Conservation (phyloP, 2,888 invertebrate species). For the Eristalis arbustorum region DNA sequence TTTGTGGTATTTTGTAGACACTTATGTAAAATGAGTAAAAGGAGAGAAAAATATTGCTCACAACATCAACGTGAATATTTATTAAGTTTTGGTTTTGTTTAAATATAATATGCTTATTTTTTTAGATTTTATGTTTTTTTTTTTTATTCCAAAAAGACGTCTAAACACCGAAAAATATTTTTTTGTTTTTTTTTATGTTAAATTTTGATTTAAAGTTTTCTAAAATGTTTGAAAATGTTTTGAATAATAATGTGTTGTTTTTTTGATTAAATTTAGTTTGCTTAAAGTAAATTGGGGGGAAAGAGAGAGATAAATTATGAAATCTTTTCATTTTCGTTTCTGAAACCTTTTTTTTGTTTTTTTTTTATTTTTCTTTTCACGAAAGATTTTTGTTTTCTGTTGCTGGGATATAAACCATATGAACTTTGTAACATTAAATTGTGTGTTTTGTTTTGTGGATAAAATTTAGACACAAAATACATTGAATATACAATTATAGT, state of each 20-base stretch:
- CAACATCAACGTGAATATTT: constrained; percentile 80
- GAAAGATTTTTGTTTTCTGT: constrained; percentile 51
- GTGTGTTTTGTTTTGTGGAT: constrained; percentile 54
- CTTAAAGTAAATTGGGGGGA: constrained; percentile 40
- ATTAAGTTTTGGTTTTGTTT: constrained; percentile 70
- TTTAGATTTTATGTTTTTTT: constrained; percentile 72
- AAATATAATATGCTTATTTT: constrained; percentile 70
- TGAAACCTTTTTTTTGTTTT: constrained; percentile 63
- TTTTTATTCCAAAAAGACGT: constrained; percentile 79
- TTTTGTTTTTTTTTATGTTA: constrained; percentile 68
- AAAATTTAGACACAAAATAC: constrained; percentile 74
- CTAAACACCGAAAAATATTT: constrained; percentile 80
- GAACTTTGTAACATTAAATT: constrained; percentile 41
- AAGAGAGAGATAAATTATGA: constrained; percentile 49
- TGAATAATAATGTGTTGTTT: constrained; percentile 26
- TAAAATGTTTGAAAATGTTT: constrained; percentile 61
- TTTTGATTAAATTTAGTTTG: constrained; percentile 23
- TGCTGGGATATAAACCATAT: constrained; percentile 56
- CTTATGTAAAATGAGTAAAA: constrained; percentile 72
- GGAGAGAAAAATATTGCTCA: constrained; percentile 75
- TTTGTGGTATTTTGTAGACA: constrained; percentile 64
- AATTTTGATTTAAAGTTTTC: constrained; percentile 74
- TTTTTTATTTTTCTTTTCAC: constrained; percentile 37
- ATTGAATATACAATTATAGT: constrained; percentile 72
- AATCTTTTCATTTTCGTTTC: constrained; percentile 67